phyloP scores from a whole-genome alignment of 2,797 vertebrate genomes.

The Eulemur albifrons region DNA sequence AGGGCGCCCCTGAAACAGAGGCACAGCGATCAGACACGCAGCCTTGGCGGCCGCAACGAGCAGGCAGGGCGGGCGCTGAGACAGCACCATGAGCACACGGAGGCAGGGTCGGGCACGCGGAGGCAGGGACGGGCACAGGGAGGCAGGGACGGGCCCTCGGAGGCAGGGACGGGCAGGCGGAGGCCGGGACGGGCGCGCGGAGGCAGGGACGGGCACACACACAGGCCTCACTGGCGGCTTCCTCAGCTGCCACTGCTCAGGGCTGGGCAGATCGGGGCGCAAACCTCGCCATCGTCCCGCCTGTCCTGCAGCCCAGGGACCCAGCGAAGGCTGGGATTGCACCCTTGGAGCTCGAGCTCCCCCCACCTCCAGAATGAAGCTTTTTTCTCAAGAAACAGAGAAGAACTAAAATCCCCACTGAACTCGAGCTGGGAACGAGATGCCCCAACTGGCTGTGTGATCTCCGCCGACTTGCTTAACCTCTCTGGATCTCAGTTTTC shows the following conservation, averaged over 20 bases:
- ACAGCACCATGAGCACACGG: no score
- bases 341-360: neutral
- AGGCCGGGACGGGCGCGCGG: no score
- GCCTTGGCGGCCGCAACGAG: fast-evolving
- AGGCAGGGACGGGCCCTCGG: no score
- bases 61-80: fast-evolving
- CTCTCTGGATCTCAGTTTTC: neutral
- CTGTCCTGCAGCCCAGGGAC: neutral
- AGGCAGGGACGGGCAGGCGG: no score
- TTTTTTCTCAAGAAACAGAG: neutral
- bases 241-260: neutral
- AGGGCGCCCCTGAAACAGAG: constrained; percentile 28
- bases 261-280: neutral
- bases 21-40: neutral
- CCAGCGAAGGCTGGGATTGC: neutral
- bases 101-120: no score
- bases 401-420: neutral
- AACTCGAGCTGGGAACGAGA: neutral
- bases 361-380: neutral
- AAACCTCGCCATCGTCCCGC: neutral
- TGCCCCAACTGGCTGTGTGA: neutral
- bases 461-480: neutral
- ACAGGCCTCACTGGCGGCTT: neutral
- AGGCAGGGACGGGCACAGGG: no score
- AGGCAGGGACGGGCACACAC: no score